Evolutionary conservation across 2,113 vertebrate genomes (phyloP).

Genomic region (Clarias batrachus): DNA sequence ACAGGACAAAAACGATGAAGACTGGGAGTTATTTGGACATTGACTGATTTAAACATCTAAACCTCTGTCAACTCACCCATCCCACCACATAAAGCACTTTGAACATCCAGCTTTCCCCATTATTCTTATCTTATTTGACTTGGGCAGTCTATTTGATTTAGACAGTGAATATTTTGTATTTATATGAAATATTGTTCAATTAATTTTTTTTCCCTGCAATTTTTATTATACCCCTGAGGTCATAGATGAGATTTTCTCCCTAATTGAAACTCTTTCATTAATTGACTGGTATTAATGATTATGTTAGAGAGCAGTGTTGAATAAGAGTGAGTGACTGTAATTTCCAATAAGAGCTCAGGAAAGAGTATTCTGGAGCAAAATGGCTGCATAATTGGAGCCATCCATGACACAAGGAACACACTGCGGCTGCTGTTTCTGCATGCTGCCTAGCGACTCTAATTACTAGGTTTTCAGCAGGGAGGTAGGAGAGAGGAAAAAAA

Average conservation of each 20-base stretch:
- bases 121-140: not conserved
- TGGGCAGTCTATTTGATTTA: not conserved
- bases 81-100: not conserved
- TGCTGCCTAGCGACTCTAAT: slow-evolving; percentile 76
- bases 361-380: slow-evolving; percentile 71
- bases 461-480: slow-evolving; percentile 73
- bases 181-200: not conserved
- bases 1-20: not conserved
- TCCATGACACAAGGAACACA: slow-evolving; percentile 72
- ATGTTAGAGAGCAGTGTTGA: slow-evolving; percentile 43
- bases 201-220: not conserved
- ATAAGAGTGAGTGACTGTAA: slow-evolving; percentile 49
- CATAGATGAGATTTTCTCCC: not conserved
- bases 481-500: slow-evolving; percentile 50
- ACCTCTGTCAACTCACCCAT: not conserved
- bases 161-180: not conserved
- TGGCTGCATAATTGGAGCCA: slow-evolving; percentile 77
- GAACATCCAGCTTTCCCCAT: not conserved
- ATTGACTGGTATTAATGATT: slow-evolving; percentile 41
- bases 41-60: not conserved
- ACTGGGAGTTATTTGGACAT: not conserved
- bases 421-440: slow-evolving; percentile 73
- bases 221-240: not conserved
- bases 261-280: slow-evolving; percentile 6
- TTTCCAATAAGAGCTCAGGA: slow-evolving; percentile 61